phyloP scores from a whole-genome alignment of 2,113 vertebrate genomes.

The Tonatia bakeri region DNA sequence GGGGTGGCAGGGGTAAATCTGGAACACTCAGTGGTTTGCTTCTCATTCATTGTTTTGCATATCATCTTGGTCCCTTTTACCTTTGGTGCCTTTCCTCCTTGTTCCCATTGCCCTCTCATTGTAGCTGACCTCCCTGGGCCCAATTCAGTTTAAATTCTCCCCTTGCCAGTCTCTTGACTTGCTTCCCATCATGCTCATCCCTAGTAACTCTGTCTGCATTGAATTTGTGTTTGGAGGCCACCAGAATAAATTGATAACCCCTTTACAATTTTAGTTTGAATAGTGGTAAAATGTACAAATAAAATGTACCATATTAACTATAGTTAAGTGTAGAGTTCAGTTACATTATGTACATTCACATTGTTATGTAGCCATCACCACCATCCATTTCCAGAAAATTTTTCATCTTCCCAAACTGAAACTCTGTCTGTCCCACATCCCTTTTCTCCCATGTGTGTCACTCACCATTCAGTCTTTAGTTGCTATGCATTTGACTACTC shows the following conservation, averaged over 20 bases:
- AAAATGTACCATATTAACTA: not conserved
- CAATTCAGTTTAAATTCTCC: too few relatives aligned
- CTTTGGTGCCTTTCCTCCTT: not conserved
- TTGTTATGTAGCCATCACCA: not conserved
- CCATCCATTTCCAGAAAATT: not conserved
- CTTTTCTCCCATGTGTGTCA: not conserved
- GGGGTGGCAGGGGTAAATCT: not conserved
- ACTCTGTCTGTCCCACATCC: not conserved
- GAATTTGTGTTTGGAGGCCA: not conserved
- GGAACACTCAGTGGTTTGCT: too few relatives aligned
- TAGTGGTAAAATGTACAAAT: not conserved
- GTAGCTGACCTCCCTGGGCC: not conserved
- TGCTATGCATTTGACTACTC: too few relatives aligned
- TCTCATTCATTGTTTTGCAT: accelerated
- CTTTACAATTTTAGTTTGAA: not conserved
- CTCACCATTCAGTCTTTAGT: not conserved
- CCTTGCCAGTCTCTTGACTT: not conserved
- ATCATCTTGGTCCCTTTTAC: not conserved
- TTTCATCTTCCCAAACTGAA: not conserved
- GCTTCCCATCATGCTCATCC: not conserved
- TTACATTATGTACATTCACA: not conserved
- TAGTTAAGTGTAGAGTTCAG: not conserved
- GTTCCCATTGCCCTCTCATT: accelerated
- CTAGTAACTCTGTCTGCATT: not conserved
- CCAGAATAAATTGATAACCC: not conserved